Evolutionary conservation across 2,797 vertebrate species (phyloP).

Genomic region (Falco peregrinus): DNA sequence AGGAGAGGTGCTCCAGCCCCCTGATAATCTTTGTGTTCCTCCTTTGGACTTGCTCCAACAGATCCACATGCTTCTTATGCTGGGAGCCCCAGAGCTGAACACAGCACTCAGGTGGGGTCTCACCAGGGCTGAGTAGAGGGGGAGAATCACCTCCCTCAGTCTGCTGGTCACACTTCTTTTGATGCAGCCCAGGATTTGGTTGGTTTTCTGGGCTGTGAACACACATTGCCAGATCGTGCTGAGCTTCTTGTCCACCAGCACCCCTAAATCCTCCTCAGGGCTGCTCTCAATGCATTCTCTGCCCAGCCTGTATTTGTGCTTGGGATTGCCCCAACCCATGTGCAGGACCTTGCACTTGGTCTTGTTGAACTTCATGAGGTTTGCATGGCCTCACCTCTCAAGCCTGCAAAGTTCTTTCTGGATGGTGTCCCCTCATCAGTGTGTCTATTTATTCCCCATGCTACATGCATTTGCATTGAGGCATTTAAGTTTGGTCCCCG

Average conservation of each 20-base stretch:
- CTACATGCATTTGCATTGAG: not conserved
- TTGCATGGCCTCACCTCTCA: not conserved
- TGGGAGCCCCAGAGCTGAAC: not conserved
- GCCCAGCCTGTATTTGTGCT: not conserved
- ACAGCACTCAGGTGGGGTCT: not conserved
- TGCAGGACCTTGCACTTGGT: not conserved
- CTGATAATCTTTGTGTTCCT: not conserved
- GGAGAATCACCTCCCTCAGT: not conserved
- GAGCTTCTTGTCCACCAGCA: not conserved
- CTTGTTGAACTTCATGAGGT: not conserved
- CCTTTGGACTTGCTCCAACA: not conserved
- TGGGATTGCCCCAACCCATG: not conserved
- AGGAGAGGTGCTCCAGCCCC: not conserved
- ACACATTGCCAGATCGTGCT: not conserved
- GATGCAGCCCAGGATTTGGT: not conserved
- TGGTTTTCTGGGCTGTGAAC: not conserved
- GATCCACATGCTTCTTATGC: not conserved
- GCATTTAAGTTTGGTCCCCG: not conserved
- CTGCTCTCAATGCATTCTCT: not conserved
- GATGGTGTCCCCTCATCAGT: not conserved
- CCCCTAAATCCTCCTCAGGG: not conserved
- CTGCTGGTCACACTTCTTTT: accelerated
- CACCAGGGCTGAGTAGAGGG: not conserved
- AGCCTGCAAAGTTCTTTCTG: not conserved
- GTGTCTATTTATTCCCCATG: accelerated